Base-by-base conservation (phyloP, 2,113 vertebrate genomes). In the Nycticebus coucang region DNA sequence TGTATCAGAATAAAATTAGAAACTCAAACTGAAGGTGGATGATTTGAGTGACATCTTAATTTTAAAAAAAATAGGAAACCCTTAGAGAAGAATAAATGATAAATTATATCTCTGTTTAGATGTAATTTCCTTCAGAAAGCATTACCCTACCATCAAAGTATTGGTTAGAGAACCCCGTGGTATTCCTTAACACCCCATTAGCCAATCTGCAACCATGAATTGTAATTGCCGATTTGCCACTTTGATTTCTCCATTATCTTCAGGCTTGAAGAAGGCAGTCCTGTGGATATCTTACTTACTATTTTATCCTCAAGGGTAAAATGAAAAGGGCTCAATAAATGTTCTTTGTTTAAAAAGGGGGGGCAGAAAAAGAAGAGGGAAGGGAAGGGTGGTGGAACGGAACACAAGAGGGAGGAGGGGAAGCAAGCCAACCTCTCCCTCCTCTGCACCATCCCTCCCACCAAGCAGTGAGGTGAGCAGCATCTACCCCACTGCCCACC, bases 371-470 rank as follows among this genome's bases (percentile, higher is more conserved):
- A 84, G 35, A 75, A 77, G n/a, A 64, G 6, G 24, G 53, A n/a
- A 82, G 33, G 26, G 62, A 50, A 57, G 41, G 3, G 26, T 18
- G 3, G 26, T 18, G 18, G 68, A 57, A 64, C 33, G 2, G 26
- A n/a, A 15, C 13, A 0, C 0, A 22, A 71, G 9, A n/a, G 14
- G 0, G 30, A 28, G 7, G 17, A 26, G 3, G 0, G 4, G 26
- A 33, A 59, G 7, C 3, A 60, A 86, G 26, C 4, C 55, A 78
- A 12, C 7, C 37, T 41, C 41, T 68, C 30, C 22, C 57, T 84
- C 21, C 3, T 37, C 66, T 33, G 5, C 11, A 77, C 9, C 11
- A n/a, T 1, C 21, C 21, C 35, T 55, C 24, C 9, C 81, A 55
- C 2, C 19, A 21, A 28, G 35, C 66, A 85, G 57, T 26, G n/a